phyloP scores from a whole-genome alignment of 2,113 vertebrate genomes.

The Lepus americanus region DNA sequence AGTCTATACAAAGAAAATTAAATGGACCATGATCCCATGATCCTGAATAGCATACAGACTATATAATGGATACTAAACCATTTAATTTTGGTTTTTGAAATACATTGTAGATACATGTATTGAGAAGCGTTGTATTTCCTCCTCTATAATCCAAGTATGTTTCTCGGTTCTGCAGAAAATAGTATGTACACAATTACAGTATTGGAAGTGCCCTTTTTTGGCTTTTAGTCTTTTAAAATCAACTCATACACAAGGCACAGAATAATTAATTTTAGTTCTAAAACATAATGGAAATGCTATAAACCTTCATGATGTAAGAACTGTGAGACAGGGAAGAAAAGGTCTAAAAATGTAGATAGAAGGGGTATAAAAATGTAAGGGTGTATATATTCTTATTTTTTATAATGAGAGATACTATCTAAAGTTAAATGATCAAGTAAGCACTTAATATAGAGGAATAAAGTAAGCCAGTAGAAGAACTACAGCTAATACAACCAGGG shows the following conservation, averaged over 20 bases:
- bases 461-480: conserved; percentile 10
- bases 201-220: neutral
- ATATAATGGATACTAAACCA: neutral
- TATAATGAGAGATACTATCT: neutral
- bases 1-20: conserved; percentile 32
- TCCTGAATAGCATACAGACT: neutral
- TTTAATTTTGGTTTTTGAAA: conserved; percentile 16
- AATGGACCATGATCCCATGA: neutral
- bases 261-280: conserved; percentile 36
- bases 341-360: neutral
- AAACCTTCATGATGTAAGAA: conserved; percentile 13
- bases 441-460: conserved; percentile 16
- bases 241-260: neutral
- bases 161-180: conserved; percentile 48
- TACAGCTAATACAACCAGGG: neutral
- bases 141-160: neutral
- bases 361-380: neutral
- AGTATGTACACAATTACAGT: neutral
- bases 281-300: neutral
- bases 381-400: conserved; percentile 25
- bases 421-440: conserved; percentile 29
- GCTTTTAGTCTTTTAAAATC: neutral
- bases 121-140: neutral
- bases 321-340: neutral
- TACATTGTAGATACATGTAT: conserved; percentile 24